Base-by-base conservation (phyloP, 1,140 invertebrate genomes). In the Pantala flavescens region DNA sequence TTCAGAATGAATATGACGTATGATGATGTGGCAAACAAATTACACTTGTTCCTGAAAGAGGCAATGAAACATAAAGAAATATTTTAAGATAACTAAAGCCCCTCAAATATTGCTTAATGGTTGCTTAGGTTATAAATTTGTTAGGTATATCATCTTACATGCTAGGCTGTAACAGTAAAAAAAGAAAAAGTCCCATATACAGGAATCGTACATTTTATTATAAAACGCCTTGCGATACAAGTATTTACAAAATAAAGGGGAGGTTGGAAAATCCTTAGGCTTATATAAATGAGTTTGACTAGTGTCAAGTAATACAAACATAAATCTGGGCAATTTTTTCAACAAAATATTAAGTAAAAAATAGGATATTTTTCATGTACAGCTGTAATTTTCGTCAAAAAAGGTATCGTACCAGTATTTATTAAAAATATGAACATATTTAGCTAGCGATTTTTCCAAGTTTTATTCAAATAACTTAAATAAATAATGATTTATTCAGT, bases 181-280 rank as follows among this genome's bases (percentile, higher is more conserved):
- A 36, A 36, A 36, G 2, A 36, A 36, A 36, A 36, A 5, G 28
- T 36, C 28, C 2, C 2, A 36, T 36, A 5, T 36, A 36, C 28
- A 36, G 28, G 28, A 36, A 36, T 36, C 28, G 49, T 63, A 1
- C 49, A 7, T 19, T 19, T 63, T 63, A 63, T 63, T 7, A 63
- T 7, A 63, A 63, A 63, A 7, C 12, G 5, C 12, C 49, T 63
- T 63, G 49, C 16, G n/a, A 63, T 63, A 63, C 49, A 63, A 14
- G n/a, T 63, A 63, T 63, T 63, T 63, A 63, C 49, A 63, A 63
- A 63, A 63, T 63, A 63, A 63, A 63, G 49, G 49, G n/a, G 14
- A 3, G 10, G n/a, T 63, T 63, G 49, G 49, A 63, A 63, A 63
- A 7, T 21, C 49, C 12, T 12, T 12, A 63, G 14, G 49, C n/a